Evolutionary conservation across 92 coral and sea anemone species (phyloP), one percentile per base, ranked within the genome.

Genomic region (Palythoa heliodiscus): DNA sequence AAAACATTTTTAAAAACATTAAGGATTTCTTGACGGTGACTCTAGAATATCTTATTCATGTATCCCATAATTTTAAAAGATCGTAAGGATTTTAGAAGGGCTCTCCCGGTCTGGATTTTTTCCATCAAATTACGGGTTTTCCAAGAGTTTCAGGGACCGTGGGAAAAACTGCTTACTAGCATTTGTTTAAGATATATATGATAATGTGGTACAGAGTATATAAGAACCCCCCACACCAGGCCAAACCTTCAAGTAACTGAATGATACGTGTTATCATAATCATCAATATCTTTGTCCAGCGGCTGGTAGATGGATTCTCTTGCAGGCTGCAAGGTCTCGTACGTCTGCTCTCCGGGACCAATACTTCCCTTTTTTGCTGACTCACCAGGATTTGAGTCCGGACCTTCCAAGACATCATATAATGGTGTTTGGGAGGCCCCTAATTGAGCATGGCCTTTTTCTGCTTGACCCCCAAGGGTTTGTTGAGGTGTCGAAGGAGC

Each of bases 221-320:
- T 29, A 29, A 29, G 0, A 29, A 29, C 1, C 35, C 35, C 1
- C 35, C 35, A 29, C 2, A 2, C 2, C 0, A 7, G 55, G 13
- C 55, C 13, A 52, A 52, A 52, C 64, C 20, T 14, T n/a, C 37
- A 14, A 19, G 71, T 37, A 50, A 75, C 38, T 20, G 79, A 38
- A 29, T 63, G 73, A 22, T 79, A 63, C 37, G 54, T n/a, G 52
- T 63, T 61, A 63, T 79, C 83, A 79, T 79, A 79, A 58, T 48
- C 73, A 79, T 79, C 83, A 64, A n/a, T 38, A 48, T 52, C 83
- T 43, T 79, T 50, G 60, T 79, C 72, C 52, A 79, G 72, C 12
- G 83, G 83, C 29, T 79, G 73, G 83, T 79, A 79, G 37, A 79
- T 79, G 13, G 83, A 79, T 13, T 79, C 83, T 63, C 83, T 64